These are phyloP conservation scores for Microctonus brassicae DNA, from an alignment of 2,888 invertebrate species.

Conservation along the genomic window DNA sequence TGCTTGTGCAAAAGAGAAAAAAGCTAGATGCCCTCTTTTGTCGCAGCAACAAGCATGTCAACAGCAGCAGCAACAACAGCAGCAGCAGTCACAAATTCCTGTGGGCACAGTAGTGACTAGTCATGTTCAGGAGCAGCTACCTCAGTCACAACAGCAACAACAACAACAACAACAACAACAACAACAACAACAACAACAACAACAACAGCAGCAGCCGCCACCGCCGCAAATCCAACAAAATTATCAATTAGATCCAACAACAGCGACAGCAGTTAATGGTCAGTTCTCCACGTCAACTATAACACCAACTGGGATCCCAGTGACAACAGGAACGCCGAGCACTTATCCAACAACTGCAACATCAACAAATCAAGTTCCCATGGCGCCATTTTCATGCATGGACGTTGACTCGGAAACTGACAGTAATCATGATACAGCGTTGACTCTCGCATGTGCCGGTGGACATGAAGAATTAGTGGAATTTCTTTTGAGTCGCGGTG, in stretches of 20 bases:
- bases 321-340: slow-evolving; percentile 24
- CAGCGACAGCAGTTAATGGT: slow-evolving; percentile 58
- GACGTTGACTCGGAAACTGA: slow-evolving; percentile 99
- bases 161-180: slow-evolving; percentile 40
- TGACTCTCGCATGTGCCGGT: slow-evolving; percentile 97
- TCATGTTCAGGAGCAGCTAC: slow-evolving; percentile 44
- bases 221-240: slow-evolving; percentile 63
- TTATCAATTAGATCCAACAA: slow-evolving; percentile 72
- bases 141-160: slow-evolving; percentile 46
- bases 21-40: slow-evolving; percentile 65
- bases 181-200: slow-evolving; percentile 43
- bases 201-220: slow-evolving; percentile 44
- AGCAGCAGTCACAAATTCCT: no score
- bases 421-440: slow-evolving; percentile 97
- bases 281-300: slow-evolving; percentile 55
- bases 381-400: slow-evolving; percentile 80
- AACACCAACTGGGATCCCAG: slow-evolving; percentile 50
- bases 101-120: not conserved
- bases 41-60: slow-evolving; percentile 53
- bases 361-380: slow-evolving; percentile 63
- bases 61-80: slow-evolving; percentile 51
- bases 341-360: slow-evolving; percentile 14
- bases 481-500: slow-evolving; percentile 89
- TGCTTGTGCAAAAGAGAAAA: slow-evolving; percentile 65
- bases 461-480: slow-evolving; percentile 97